A percentile compares a stretch with the other conserved stretches of the same genome.
These are phyloP conservation scores for Campodea augens DNA, from an alignment of 1,140 invertebrate species.

Conservation along the genomic window DNA sequence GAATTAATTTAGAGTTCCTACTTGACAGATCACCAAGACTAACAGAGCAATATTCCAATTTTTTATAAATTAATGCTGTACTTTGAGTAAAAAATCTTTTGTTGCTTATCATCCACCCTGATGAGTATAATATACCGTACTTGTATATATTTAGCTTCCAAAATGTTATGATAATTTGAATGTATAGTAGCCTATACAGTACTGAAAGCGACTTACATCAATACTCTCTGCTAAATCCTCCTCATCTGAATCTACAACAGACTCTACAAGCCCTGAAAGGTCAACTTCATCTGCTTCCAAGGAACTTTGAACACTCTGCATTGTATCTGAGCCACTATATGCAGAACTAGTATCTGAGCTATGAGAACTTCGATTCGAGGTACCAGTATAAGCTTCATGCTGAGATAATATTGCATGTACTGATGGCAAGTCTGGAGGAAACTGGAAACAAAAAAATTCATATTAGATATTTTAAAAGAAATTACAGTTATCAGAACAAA, in stretches of 20 bases:
- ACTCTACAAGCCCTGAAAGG: slow-evolving; percentile 78
- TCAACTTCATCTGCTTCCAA: slow-evolving; percentile 71
- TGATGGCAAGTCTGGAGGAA: slow-evolving; percentile 17
- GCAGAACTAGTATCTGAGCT: slow-evolving; percentile 87
- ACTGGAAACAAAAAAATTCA: slow-evolving; percentile 14
- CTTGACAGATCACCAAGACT: no score
- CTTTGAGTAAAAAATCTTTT: no score
- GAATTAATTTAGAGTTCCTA: no score
- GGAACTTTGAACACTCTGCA: slow-evolving; percentile 74
- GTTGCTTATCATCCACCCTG: no score
- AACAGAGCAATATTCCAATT: no score
- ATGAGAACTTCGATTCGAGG: slow-evolving; percentile 66
- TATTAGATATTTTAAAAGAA: slow-evolving; percentile 20
- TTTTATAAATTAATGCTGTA: no score
- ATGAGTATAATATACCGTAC: no score
- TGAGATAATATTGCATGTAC: slow-evolving; percentile 15
- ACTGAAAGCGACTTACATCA: slow-evolving; percentile 37
- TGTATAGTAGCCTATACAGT: no score
- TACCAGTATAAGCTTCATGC: slow-evolving; percentile 43
- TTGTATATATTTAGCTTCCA: no score
- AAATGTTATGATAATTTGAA: no score
- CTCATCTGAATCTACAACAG: slow-evolving; percentile 85
- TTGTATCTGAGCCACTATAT: slow-evolving; percentile 87
- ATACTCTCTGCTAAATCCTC: slow-evolving; percentile 77
- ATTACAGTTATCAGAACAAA: slow-evolving; percentile 21